phyloP scores from a whole-genome alignment of 2,797 vertebrate genomes.

The Poeciliopsis infans region DNA sequence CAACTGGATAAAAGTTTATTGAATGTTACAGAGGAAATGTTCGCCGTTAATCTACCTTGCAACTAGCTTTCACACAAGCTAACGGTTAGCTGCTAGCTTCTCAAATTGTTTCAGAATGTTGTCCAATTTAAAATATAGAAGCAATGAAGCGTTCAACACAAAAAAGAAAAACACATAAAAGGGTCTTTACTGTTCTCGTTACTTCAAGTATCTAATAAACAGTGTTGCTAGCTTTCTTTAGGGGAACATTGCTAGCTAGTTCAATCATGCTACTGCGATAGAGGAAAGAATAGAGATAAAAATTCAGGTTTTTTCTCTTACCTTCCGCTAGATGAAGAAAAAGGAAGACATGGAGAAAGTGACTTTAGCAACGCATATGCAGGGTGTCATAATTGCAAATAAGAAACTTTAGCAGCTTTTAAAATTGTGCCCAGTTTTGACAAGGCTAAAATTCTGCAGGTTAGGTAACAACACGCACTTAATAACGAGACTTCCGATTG shows the following conservation, averaged over 20 bases:
- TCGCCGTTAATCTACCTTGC: not conserved
- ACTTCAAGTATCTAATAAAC: not conserved
- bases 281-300: not conserved
- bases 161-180: not conserved
- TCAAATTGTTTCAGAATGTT: not conserved
- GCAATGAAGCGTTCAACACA: rapidly evolving
- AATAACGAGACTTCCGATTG: constrained; percentile 70
- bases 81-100: constrained; percentile 10
- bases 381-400: constrained; percentile 64
- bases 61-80: not conserved
- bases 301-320: constrained; percentile 45
- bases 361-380: constrained; percentile 45
- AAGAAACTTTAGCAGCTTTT: not conserved
- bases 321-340: constrained; percentile 81
- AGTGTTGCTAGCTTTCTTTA: not conserved
- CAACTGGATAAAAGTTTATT: not conserved
- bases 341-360: constrained; percentile 41
- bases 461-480: constrained; percentile 7
- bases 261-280: not conserved
- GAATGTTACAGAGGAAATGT: not conserved
- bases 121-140: not conserved
- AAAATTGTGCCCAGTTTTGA: constrained; percentile 30
- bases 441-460: constrained; percentile 34
- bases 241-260: constrained; percentile 10
- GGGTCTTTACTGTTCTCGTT: not conserved